Evolutionary conservation across 2,113 vertebrate genomes (phyloP), one percentile per base, ranked within the genome.

Genomic region (Anolis sagrei): DNA sequence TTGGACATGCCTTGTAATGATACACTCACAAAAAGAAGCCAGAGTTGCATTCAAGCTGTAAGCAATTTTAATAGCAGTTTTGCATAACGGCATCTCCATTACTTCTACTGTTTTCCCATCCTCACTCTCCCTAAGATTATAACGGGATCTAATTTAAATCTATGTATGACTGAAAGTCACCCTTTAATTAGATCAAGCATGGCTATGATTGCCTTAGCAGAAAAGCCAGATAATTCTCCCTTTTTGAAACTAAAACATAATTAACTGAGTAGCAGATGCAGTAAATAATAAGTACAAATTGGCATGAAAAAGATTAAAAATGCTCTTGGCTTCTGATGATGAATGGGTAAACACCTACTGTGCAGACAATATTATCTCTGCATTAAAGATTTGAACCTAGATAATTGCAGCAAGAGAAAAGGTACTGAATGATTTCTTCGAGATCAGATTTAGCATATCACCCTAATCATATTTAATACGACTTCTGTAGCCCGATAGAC

Each of bases 141-240:
- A 80, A 94, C 91, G 89, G 74, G 88, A 88, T 90, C 89, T 90
- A 90, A 76, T 66, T 86, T 80, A 81, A 90, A 84, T 91, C 44
- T 83, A 89, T 83, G 76, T 82, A 54, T 54, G 70, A 89, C 81
- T 92, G 86, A 94, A 91, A 94, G 91, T 91, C 91, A 93, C 88
- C 88, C 84, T 90, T 87, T 91, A 93, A 94, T 94, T 93, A 94
- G 70, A 86, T 54, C 89, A 93, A 89, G 90, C 92, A 66, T 82
- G 69, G 81, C 82, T 81, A 85, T 34, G 72, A 83, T 69, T 88
- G 78, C 61, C 89, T 87, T 82, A 76, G 80, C 73, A 84, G 77
- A 81, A 91, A 89, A 88, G 29, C 77, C 64, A 84, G 73, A 84
- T 75, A 90, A 93, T 58, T 83, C 90, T 78, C 75, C 54, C 83